phyloP scores from a whole-genome alignment of 2,113 vertebrate genomes.

The Mustela lutreola region DNA sequence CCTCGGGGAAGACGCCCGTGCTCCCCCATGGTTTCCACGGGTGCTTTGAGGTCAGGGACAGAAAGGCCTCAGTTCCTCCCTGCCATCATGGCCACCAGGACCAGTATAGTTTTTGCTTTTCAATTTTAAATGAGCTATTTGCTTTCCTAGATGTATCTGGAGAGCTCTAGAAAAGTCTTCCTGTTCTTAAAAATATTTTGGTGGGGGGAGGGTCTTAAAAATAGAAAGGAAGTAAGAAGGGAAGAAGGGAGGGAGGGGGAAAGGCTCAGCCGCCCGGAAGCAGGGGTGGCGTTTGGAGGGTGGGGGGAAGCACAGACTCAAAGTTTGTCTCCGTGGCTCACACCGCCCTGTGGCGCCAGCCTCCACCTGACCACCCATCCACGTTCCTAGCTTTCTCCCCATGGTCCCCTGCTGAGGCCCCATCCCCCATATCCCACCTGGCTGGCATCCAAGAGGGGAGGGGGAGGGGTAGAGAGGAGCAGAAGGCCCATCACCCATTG shows the following conservation, averaged over 20 bases:
- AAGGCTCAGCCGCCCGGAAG: not conserved
- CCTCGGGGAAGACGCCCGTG: rapidly evolving
- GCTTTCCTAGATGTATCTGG: not conserved
- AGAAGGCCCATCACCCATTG: not conserved
- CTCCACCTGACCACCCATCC: not conserved
- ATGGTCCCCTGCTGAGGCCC: not conserved
- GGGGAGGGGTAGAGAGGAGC: not conserved
- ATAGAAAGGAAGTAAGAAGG: not conserved
- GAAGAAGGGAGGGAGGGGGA: not conserved
- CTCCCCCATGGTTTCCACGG: not conserved
- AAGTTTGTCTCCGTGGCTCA: rapidly evolving
- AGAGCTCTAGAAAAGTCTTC: not conserved
- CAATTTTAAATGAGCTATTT: not conserved
- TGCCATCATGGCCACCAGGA: not conserved
- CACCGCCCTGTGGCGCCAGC: not conserved
- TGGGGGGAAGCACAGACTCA: not conserved
- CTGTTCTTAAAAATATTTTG: not conserved
- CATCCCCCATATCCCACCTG: no score
- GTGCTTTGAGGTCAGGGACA: no score
- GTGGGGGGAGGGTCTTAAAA: not conserved
- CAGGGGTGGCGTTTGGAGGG: not conserved
- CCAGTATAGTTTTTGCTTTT: not conserved
- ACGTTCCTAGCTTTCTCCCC: not conserved
- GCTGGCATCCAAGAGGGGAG: not conserved
- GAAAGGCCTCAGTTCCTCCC: not conserved